Percentiles rank a stretch among this genome's conserved stretches.
These are phyloP conservation scores for Amphipyra berbera DNA, from an alignment of 2,888 invertebrate genomes.

Conservation along the genomic window DNA sequence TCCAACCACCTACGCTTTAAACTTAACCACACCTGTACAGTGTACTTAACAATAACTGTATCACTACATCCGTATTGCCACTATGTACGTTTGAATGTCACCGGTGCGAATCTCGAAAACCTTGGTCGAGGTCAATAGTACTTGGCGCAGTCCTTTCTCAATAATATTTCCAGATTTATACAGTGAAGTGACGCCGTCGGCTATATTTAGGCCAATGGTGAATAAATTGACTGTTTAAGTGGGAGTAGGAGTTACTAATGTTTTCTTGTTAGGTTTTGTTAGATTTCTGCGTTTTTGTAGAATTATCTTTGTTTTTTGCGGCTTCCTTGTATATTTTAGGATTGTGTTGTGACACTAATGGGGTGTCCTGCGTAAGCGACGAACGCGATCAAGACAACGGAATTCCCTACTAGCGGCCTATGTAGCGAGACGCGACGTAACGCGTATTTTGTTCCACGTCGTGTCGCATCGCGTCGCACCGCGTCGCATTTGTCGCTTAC, in stretches of 20 bases:
- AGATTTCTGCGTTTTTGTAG: background rate
- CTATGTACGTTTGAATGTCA: constrained; percentile 72
- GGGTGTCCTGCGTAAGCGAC: no score
- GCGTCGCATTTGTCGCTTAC: no score
- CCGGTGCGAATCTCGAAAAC: constrained; percentile 64
- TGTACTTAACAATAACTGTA: constrained; percentile 43
- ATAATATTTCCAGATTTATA: constrained; percentile 54
- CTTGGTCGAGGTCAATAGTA: constrained; percentile 77
- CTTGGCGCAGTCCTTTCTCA: constrained; percentile 65
- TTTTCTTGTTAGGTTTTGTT: background rate
- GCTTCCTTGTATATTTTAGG: no score
- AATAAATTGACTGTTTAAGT: constrained; percentile 11
- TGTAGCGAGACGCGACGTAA: no score
- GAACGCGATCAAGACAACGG: no score
- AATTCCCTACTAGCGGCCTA: no score
- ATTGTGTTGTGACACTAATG: no score
- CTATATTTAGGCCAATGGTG: constrained; percentile 25
- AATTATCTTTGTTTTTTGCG: background rate
- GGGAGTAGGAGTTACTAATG: constrained; percentile 15
- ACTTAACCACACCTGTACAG: constrained; percentile 9
- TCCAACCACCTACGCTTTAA: constrained; percentile 14
- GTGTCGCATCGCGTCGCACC: no score
- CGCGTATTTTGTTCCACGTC: no score
- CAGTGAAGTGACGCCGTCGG: constrained; percentile 5
- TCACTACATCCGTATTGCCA: constrained; percentile 71